These are phyloP conservation scores for Genyomyrus donnyi DNA, from an alignment of 2,113 vertebrate genomes.

Conservation along the genomic window DNA sequence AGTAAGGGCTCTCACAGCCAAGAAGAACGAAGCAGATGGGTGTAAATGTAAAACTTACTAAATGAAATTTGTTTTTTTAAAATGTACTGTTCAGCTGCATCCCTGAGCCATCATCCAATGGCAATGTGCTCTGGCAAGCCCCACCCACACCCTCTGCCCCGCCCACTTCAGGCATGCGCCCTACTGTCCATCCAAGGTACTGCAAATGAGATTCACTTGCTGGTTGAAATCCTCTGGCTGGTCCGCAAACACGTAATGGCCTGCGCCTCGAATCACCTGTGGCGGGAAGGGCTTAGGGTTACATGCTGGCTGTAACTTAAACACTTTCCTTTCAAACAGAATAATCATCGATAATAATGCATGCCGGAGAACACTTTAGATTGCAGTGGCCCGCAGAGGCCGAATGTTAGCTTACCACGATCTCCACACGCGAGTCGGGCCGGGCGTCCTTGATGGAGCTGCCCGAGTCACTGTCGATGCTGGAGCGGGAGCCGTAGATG, in stretches of 20 bases:
- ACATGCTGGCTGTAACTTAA: neutral
- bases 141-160: neutral
- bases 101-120: neutral
- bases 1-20: neutral
- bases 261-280: conserved; percentile 86
- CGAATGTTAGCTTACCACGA: conserved; percentile 63
- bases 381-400: neutral
- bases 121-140: neutral
- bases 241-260: conserved; percentile 91
- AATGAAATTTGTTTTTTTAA: neutral
- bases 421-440: conserved; percentile 73
- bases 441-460: conserved; percentile 70
- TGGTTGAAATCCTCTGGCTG: conserved; percentile 91
- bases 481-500: conserved; percentile 88
- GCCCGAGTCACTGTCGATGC: conserved; percentile 86
- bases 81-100: neutral
- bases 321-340: neutral
- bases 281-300: neutral
- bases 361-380: neutral
- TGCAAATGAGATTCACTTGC: conserved; percentile 69
- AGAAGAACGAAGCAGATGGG: neutral
- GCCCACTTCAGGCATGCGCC: neutral
- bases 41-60: neutral
- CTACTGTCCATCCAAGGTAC: neutral
- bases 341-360: neutral